Evolutionary conservation across 2,113 vertebrate species (phyloP).

Genomic region (Colaptes auratus): DNA sequence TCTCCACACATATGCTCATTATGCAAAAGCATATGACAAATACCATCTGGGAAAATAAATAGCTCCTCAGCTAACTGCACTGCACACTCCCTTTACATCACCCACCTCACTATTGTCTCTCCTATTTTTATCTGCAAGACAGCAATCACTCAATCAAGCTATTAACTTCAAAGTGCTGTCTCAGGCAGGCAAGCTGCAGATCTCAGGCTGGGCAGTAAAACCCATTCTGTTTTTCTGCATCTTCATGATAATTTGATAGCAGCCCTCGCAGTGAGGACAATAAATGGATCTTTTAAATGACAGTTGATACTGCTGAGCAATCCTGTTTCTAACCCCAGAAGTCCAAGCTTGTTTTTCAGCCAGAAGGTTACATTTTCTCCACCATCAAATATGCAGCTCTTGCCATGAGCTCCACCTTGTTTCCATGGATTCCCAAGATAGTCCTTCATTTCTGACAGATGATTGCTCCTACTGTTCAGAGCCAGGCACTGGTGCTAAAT

Average conservation of each 20-base stretch:
- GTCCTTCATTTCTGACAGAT: slow-evolving; percentile 53
- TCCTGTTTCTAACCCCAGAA: neutral
- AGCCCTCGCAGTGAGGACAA: neutral
- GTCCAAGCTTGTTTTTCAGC: neutral
- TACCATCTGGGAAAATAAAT: slow-evolving; percentile 71
- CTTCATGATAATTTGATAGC: neutral
- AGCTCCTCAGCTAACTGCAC: slow-evolving; percentile 41
- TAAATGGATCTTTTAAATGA: neutral
- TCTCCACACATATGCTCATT: slow-evolving; percentile 68
- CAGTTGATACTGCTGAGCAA: neutral
- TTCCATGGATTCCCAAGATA: slow-evolving; percentile 54
- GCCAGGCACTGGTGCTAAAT: slow-evolving; percentile 31
- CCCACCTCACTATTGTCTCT: slow-evolving; percentile 59
- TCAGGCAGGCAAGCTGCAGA: slow-evolving; percentile 18
- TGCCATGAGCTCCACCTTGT: neutral
- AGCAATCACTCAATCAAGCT: slow-evolving; percentile 36
- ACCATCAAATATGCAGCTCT: slow-evolving; percentile 16
- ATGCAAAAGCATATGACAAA: slow-evolving; percentile 72
- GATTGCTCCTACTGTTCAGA: slow-evolving; percentile 1
- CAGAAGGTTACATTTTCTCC: slow-evolving; percentile 14
- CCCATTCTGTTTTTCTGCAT: neutral
- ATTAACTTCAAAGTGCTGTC: slow-evolving; percentile 12
- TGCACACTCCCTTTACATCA: slow-evolving; percentile 45
- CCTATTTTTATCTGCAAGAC: slow-evolving; percentile 60
- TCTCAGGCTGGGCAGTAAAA: neutral